Evolutionary conservation across 2,888 invertebrate genomes (phyloP).

Genomic region (Heteromurus nitidus): DNA sequence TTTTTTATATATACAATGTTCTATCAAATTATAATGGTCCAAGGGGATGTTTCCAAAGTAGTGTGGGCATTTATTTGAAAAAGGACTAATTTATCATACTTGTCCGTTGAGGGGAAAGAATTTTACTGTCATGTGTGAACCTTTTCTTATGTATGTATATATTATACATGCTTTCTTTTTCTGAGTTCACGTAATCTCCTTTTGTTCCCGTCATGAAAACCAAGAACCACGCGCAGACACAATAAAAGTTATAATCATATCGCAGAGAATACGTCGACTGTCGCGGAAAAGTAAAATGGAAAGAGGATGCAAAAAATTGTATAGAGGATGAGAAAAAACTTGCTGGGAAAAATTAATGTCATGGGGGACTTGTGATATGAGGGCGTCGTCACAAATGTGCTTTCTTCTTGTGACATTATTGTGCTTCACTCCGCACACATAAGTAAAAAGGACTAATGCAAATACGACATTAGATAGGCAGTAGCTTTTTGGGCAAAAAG

Average conservation of each 20-base stretch:
- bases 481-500: too few species aligned
- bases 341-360: constrained; percentile 30
- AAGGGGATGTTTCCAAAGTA: background rate
- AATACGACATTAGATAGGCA: too few species aligned
- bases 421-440: too few species aligned
- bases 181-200: too few species aligned
- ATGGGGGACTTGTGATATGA: constrained; percentile 12
- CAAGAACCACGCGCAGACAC: background rate
- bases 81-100: constrained; percentile 8
- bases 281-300: constrained; percentile 5
- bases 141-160: too few species aligned
- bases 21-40: constrained; percentile 16
- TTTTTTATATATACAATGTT: background rate
- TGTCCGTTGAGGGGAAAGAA: background rate
- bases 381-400: background rate
- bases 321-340: background rate
- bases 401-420: background rate
- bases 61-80: constrained; percentile 3
- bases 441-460: too few species aligned
- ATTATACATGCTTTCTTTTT: too few species aligned
- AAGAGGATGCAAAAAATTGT: background rate
- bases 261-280: background rate
- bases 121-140: too few species aligned
- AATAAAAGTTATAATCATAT: background rate
- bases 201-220: background rate